phyloP scores from a whole-genome alignment of 2,797 vertebrate genomes.

The Syndactyla subalaris region DNA sequence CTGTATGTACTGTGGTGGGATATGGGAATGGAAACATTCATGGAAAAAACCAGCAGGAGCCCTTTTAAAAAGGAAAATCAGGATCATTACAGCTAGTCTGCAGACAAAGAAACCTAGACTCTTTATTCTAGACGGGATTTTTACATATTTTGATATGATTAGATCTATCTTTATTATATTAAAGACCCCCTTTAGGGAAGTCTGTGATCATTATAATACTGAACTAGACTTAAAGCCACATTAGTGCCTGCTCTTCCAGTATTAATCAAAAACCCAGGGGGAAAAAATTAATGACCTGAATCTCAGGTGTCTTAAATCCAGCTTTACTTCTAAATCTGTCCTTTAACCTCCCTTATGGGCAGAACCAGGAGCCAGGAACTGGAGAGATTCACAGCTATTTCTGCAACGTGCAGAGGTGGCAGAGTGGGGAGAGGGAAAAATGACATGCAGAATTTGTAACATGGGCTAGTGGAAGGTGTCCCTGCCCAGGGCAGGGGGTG shows the following conservation, averaged over 20 bases:
- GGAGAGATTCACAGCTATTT: not conserved
- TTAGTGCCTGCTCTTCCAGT: not conserved
- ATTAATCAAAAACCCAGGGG: not conserved
- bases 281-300: not conserved
- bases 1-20: not conserved
- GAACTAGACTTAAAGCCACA: not conserved
- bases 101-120: not conserved
- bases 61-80: not conserved
- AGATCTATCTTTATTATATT: not conserved
- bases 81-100: not conserved
- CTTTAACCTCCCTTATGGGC: not conserved
- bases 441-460: not conserved
- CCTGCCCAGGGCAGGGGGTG: not conserved
- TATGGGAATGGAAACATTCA: not conserved
- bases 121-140: fast-evolving
- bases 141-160: not conserved
- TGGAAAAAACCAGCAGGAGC: not conserved
- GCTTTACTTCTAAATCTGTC: not conserved
- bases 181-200: not conserved
- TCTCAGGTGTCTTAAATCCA: not conserved
- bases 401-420: not conserved
- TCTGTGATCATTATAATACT: not conserved
- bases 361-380: not conserved
- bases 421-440: not conserved
- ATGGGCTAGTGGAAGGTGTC: not conserved